Conservation (phyloP, 2,888 invertebrate genomes). For the Metellina segmentata region DNA sequence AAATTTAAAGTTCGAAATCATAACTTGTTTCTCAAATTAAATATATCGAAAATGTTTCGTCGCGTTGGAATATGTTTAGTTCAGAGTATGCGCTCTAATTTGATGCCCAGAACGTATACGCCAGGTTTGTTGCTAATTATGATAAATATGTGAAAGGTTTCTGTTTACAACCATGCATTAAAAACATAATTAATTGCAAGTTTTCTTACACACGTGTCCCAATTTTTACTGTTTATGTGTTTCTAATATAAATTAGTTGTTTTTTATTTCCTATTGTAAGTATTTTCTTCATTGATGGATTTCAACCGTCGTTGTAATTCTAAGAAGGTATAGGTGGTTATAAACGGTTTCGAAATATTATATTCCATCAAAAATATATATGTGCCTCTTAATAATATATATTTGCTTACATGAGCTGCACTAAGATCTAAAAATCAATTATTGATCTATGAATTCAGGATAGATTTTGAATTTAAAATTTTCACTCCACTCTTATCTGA, state of each 20-base stretch:
- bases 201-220: neutral
- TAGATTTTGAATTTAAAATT: no score
- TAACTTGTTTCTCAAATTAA: neutral
- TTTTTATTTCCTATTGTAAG: no score
- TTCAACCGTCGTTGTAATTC: neutral
- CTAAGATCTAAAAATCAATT: no score
- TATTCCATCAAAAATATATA: no score
- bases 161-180: no score
- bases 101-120: slow-evolving; percentile 20
- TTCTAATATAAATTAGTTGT: neutral
- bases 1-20: neutral
- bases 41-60: slow-evolving; percentile 42
- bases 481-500: no score
- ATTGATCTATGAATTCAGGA: no score
- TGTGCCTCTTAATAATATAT: no score
- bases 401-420: no score
- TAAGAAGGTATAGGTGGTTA: no score
- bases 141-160: neutral
- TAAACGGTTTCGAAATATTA: no score
- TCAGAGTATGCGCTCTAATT: slow-evolving; percentile 46
- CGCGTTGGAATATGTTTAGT: slow-evolving; percentile 37
- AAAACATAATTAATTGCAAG: no score
- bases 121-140: slow-evolving; percentile 35
- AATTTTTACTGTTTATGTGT: neutral
- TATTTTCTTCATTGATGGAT: neutral